Evolutionary conservation across 2,797 vertebrate species (phyloP), one percentile per base, ranked within the genome.

Genomic region (Myripristis jacobus): DNA sequence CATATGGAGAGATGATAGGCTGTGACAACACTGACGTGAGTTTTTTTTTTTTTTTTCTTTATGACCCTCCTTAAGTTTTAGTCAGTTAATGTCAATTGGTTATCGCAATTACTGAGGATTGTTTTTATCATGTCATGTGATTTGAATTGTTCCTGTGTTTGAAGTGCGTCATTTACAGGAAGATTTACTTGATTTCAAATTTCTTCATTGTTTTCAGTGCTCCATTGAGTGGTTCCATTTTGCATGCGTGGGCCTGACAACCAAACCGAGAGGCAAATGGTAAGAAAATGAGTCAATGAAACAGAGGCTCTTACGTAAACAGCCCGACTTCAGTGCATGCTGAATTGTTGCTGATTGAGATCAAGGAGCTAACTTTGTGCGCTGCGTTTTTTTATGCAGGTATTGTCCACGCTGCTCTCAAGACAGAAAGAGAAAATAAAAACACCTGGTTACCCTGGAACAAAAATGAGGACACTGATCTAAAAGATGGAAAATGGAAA

Each of bases 191-290:
- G 22, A 0, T 70, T 1, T 8, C 15, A 72, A 55, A 51, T 78
- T 57, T 65, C 66, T 12, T 73, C 13, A 74, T 66, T 2, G 60
- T 61, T 59, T 36, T 47, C 15, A 99, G 98, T 99, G 98, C 89
- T 98, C 97, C 85, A 99, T 98, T 38, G 98, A 99, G 87, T 99
- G 98, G 98, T 99, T 99, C 93, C 98, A 99, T 93, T 99, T 99
- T 87, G 96, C 98, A 77, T 99, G 98, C 70, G 97, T 99, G 80
- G 96, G 97, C 74, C 93, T 99, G 86, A 96, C 96, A 27, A 98
- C 96, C 88, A 99, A 99, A 90, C 98, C 98, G 69, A 95, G 97
- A 91, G 98, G 98, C 77, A 98, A 99, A 96, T 99, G 98, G 97
- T 99, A 87, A 96, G 94, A 75, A 66, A 53, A 18, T 3, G 19